Evolutionary conservation across 2,797 vertebrate genomes (phyloP).

Genomic region (Epinephelus coioides): DNA sequence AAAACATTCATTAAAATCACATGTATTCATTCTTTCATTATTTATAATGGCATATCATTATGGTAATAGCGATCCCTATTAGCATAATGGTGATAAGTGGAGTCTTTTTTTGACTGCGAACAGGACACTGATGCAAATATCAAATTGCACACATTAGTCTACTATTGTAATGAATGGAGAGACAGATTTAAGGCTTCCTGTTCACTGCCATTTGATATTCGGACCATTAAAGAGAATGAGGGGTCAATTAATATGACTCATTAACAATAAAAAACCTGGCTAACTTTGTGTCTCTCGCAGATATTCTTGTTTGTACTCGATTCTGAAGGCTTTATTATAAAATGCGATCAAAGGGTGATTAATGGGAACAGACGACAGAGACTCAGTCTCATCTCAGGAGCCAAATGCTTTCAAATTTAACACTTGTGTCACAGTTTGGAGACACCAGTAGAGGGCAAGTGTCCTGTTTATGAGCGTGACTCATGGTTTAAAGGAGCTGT

Average conservation of each 20-base stretch:
- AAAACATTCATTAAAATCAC: conserved; percentile 68
- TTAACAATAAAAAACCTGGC: background rate
- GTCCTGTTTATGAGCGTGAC: conserved; percentile 4
- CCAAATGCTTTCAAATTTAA: background rate
- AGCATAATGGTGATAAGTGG: conserved; percentile 75
- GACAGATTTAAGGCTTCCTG: conserved; percentile 27
- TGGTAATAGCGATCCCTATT: conserved; percentile 57
- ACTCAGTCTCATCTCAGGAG: background rate
- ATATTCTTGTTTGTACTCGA: background rate
- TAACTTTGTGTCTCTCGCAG: conserved; percentile 2
- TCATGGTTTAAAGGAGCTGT: background rate
- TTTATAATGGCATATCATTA: conserved; percentile 73
- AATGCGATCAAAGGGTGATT: background rate
- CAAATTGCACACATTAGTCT: conserved; percentile 49
- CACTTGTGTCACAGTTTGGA: background rate
- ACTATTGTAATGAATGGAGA: conserved; percentile 39
- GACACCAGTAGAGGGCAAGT: background rate
- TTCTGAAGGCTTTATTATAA: background rate
- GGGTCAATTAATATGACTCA: conserved; percentile 30
- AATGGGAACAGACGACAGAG: background rate
- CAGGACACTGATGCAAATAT: conserved; percentile 57
- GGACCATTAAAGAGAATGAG: conserved; percentile 21
- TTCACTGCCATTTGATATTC: conserved; percentile 24
- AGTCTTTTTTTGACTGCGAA: conserved; percentile 47
- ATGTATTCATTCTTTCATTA: conserved; percentile 68